A percentile compares a stretch with the other conserved stretches of the same genome.
phyloP scores from a whole-genome alignment of 2,797 vertebrate genomes.

The Labeo calbasu region DNA sequence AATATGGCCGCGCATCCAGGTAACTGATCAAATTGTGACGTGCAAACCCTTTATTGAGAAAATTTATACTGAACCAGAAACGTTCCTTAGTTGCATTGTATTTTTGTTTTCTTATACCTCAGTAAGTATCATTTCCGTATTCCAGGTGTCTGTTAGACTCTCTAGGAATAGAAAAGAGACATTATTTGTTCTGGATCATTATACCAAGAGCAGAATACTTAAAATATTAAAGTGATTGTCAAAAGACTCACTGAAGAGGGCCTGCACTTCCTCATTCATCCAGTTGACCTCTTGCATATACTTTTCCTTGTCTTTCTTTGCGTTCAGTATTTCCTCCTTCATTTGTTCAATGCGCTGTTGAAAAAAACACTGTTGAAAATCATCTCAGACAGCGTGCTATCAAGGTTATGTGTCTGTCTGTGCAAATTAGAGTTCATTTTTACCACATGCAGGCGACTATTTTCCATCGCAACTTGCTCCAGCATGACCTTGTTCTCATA shows the following conservation, averaged over 20 bases:
- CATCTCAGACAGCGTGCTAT: neutral
- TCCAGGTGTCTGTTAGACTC: slow-evolving; percentile 49
- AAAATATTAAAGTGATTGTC: neutral
- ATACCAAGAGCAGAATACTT: neutral
- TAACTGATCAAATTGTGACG: too few species aligned
- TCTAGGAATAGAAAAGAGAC: slow-evolving; percentile 40
- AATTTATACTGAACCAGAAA: neutral
- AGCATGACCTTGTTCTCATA: slow-evolving; percentile 64
- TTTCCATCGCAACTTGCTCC: slow-evolving; percentile 71
- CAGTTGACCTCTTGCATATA: slow-evolving; percentile 48
- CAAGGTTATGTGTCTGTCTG: neutral
- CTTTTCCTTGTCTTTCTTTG: slow-evolving; percentile 47
- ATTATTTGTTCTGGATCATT: neutral
- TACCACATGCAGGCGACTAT: slow-evolving; percentile 71
- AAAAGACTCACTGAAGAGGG: slow-evolving; percentile 52
- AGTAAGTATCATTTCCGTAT: slow-evolving; percentile 35
- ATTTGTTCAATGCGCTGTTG: slow-evolving; percentile 58
- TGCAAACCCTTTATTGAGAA: neutral
- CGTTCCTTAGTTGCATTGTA: neutral
- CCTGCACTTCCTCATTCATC: slow-evolving; percentile 44
- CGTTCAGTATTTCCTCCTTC: slow-evolving; percentile 57
- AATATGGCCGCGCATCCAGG: too few species aligned
- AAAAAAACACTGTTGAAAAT: neutral
- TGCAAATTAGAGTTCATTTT: neutral
- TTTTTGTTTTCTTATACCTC: slow-evolving; percentile 44